Evolutionary conservation across 2,888 invertebrate species (phyloP).

Genomic region (Phengaris alcon): DNA sequence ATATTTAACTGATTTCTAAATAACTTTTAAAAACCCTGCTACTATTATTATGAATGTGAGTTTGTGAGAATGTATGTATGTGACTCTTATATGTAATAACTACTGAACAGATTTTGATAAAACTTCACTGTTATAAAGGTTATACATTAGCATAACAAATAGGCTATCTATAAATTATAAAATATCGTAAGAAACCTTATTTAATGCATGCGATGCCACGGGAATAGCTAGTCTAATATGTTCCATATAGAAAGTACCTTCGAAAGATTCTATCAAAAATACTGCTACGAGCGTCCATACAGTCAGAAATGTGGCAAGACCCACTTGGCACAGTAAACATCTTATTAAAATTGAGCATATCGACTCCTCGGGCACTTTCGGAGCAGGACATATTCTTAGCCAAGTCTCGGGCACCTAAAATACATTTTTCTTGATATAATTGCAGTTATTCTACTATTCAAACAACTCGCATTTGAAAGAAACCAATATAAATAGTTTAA

Average conservation of each 20-base stretch:
- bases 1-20: no score
- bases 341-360: conserved; percentile 63
- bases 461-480: background rate
- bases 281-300: conserved; percentile 83
- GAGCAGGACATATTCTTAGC: conserved; percentile 79
- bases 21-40: no score
- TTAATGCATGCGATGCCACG: no score
- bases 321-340: conserved; percentile 78
- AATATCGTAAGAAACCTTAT: no score
- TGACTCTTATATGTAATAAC: no score
- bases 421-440: conserved; percentile 21
- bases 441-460: conserved; percentile 26
- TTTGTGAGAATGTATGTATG: no score
- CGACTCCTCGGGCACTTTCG: conserved; percentile 59
- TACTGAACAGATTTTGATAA: no score
- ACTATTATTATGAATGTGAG: no score
- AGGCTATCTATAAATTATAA: no score
- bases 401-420: conserved; percentile 53
- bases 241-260: conserved; percentile 67
- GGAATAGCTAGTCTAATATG: background rate
- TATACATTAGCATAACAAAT: no score
- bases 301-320: conserved; percentile 78
- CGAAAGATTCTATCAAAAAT: conserved; percentile 81
- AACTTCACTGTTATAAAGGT: no score
- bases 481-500: background rate